These are phyloP conservation scores for Tetramorium simillimum DNA, from an alignment of 1,140 invertebrate species.

Conservation along the genomic window DNA sequence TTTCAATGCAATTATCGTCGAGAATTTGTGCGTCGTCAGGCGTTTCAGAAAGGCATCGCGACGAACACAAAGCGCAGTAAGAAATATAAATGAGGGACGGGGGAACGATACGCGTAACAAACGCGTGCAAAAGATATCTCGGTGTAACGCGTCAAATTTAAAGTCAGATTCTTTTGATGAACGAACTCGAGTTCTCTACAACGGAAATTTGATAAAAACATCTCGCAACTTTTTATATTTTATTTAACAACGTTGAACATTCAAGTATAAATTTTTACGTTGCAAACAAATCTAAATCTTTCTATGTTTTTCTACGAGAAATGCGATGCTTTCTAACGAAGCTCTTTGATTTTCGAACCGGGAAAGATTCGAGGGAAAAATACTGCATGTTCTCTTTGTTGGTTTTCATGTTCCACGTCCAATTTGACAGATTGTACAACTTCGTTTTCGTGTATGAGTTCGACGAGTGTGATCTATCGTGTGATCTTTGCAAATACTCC, in stretches of 20 bases:
- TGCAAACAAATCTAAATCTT: not conserved
- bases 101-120: not conserved
- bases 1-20: conserved; percentile 48
- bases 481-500: conserved; percentile 22
- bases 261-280: not conserved
- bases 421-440: not conserved
- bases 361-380: not conserved
- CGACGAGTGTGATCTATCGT: conserved; percentile 2
- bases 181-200: not conserved
- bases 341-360: not conserved
- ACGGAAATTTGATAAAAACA: not conserved
- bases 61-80: not conserved
- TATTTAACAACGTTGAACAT: not conserved
- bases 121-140: not conserved
- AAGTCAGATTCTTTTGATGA: not conserved
- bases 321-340: not conserved
- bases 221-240: not conserved
- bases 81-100: not conserved
- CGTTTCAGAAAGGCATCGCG: not conserved
- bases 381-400: not conserved
- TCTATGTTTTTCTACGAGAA: not conserved
- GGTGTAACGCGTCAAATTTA: not conserved
- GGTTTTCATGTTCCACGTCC: not conserved
- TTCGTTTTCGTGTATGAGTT: not conserved
- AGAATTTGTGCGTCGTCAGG: not conserved